Evolutionary conservation across 2,113 vertebrate species (phyloP).

Genomic region (Choloepus hoffmanni): DNA sequence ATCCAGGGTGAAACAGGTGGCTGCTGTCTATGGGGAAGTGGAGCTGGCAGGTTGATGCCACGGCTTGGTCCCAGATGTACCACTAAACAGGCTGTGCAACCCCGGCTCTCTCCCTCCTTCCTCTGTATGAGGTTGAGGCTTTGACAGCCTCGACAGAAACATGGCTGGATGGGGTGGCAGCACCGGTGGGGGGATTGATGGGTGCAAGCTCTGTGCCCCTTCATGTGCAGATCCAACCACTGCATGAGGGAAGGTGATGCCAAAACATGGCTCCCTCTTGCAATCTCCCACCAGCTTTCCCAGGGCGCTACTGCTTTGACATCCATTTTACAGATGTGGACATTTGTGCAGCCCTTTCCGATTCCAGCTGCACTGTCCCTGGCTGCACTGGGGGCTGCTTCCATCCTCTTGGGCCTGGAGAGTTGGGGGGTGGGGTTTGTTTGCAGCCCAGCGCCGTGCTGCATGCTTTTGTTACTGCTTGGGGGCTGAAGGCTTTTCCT

Average conservation of each 20-base stretch:
- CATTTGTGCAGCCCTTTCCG: not conserved
- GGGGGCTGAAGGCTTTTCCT: not conserved
- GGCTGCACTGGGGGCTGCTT: not conserved
- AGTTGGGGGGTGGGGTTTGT: not conserved
- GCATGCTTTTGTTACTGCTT: no score
- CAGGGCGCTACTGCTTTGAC: not conserved
- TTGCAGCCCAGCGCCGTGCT: not conserved
- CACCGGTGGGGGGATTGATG: not conserved
- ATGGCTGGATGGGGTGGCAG: no score
- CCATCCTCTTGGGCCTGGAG: no score
- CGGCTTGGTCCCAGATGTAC: no score
- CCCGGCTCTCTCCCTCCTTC: not conserved
- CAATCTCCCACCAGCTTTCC: not conserved
- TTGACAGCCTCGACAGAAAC: not conserved
- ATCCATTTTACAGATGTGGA: not conserved
- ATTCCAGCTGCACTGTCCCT: no score
- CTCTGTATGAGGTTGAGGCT: not conserved
- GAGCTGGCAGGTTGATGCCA: no score
- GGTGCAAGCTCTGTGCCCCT: not conserved
- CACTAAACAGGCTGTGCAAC: rapidly evolving
- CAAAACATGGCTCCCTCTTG: no score
- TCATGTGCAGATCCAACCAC: rapidly evolving
- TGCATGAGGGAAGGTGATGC: not conserved
- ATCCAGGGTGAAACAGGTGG: not conserved
- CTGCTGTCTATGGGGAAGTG: not conserved